These are phyloP conservation scores for Oeneis ivallda DNA, from an alignment of 2,888 invertebrate genomes.

Conservation along the genomic window DNA sequence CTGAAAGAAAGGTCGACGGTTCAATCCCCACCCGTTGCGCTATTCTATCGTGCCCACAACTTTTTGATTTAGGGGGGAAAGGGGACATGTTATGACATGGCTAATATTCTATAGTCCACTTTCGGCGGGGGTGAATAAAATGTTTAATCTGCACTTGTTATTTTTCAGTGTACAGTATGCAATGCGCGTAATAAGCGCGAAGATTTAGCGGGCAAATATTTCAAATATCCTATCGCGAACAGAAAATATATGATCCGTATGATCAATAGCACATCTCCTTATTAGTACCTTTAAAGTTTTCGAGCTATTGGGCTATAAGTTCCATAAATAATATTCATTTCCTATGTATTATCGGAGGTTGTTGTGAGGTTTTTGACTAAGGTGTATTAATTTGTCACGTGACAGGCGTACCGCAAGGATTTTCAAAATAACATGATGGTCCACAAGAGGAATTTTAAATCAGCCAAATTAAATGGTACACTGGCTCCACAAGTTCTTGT, in stretches of 20 bases:
- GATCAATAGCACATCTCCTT: conserved; percentile 57
- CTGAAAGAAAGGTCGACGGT: no score
- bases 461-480: conserved; percentile 31
- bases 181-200: conserved; percentile 36
- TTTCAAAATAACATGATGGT: conserved; percentile 10
- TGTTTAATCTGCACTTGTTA: neutral
- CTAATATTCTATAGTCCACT: neutral
- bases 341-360: neutral
- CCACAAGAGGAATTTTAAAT: neutral
- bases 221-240: conserved; percentile 60
- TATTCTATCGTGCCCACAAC: no score
- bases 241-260: conserved; percentile 59
- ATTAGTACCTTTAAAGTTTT: conserved; percentile 36
- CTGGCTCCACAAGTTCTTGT: conserved; percentile 52
- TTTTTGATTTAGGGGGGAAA: no score
- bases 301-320: neutral
- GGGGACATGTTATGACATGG: no score
- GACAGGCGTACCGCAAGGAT: conserved; percentile 20
- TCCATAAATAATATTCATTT: neutral
- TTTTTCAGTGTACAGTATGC: conserved; percentile 34
- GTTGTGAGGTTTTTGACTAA: neutral
- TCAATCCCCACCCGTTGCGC: no score
- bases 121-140: neutral
- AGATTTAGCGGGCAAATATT: conserved; percentile 42
- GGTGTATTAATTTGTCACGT: conserved; percentile 8